These are phyloP conservation scores for Triplophysa rosa DNA, from an alignment of 2,113 vertebrate species.

Conservation along the genomic window DNA sequence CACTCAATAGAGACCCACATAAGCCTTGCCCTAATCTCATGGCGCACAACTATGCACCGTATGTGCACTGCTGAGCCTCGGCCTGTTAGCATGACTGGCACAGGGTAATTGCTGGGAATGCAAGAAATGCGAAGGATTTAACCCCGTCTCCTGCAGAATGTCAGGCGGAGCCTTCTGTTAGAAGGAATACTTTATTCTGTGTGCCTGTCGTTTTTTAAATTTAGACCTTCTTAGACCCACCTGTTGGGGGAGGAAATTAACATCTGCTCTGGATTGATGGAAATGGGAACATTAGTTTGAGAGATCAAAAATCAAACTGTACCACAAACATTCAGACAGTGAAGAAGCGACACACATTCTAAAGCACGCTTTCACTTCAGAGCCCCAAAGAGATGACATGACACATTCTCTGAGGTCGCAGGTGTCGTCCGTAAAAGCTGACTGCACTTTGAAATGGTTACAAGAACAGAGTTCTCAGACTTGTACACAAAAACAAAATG, in stretches of 20 bases:
- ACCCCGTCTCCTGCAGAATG: slow-evolving; percentile 47
- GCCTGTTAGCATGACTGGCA: slow-evolving; percentile 60
- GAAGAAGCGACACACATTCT: background rate
- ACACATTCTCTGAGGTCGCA: slow-evolving; percentile 1
- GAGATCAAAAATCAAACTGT: background rate
- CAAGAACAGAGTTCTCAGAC: background rate
- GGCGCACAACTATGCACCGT: slow-evolving; percentile 61
- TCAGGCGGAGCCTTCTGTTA: slow-evolving; percentile 38
- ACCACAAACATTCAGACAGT: background rate
- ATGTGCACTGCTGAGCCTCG: slow-evolving; percentile 52
- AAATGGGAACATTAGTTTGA: background rate
- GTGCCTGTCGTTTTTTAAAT: slow-evolving; percentile 27
- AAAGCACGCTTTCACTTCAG: slow-evolving; percentile 8
- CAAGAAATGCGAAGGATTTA: slow-evolving; percentile 53
- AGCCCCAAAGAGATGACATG: background rate
- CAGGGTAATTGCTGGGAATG: slow-evolving; percentile 60
- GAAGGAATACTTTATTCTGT: slow-evolving; percentile 47
- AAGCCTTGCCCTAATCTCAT: slow-evolving; percentile 68
- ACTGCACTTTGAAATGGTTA: background rate
- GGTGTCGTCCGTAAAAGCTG: background rate
- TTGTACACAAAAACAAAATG: background rate
- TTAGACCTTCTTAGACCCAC: background rate
- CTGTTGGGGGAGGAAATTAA: background rate
- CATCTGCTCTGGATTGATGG: background rate
- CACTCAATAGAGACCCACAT: slow-evolving; percentile 54